These are phyloP conservation scores for Ornithoptera alexandrae DNA, from an alignment of 2,888 invertebrate genomes.

Conservation along the genomic window DNA sequence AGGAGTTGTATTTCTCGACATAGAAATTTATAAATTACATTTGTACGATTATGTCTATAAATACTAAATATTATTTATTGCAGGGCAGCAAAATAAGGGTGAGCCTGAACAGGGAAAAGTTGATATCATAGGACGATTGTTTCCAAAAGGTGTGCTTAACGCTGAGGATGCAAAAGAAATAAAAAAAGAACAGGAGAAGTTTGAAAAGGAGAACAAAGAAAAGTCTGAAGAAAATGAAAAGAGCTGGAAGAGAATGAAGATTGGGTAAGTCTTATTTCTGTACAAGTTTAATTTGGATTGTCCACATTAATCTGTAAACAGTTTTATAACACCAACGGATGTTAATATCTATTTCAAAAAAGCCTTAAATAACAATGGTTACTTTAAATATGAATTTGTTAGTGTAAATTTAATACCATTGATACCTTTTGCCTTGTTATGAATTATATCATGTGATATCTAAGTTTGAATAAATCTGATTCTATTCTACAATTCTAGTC, in stretches of 20 bases:
- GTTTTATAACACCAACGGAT: not conserved
- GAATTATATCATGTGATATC: too few relatives aligned
- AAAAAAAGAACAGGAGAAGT: constrained; percentile 76
- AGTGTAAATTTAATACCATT: too few relatives aligned
- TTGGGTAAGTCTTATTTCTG: constrained; percentile 67
- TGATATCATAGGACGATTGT: constrained; percentile 78
- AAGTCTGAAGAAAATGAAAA: constrained; percentile 83
- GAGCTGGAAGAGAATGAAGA: constrained; percentile 86
- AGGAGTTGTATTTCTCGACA: too few relatives aligned
- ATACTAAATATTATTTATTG: not conserved
- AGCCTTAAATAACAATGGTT: too few relatives aligned
- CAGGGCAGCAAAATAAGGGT: constrained; percentile 52
- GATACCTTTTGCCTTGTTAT: too few relatives aligned
- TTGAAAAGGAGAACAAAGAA: constrained; percentile 78
- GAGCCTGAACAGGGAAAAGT: constrained; percentile 52
- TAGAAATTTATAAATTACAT: too few relatives aligned
- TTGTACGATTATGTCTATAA: too few relatives aligned
- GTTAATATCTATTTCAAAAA: not conserved
- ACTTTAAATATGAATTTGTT: too few relatives aligned
- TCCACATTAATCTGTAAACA: not conserved
- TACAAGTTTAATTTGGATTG: not conserved
- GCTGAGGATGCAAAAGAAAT: constrained; percentile 70
- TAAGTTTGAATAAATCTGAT: too few relatives aligned
- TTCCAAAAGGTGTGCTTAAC: constrained; percentile 74
- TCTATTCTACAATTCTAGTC: too few relatives aligned